These are phyloP conservation scores for Pollicipes pollicipes DNA, from an alignment of 1,140 invertebrate genomes.

Conservation along the genomic window DNA sequence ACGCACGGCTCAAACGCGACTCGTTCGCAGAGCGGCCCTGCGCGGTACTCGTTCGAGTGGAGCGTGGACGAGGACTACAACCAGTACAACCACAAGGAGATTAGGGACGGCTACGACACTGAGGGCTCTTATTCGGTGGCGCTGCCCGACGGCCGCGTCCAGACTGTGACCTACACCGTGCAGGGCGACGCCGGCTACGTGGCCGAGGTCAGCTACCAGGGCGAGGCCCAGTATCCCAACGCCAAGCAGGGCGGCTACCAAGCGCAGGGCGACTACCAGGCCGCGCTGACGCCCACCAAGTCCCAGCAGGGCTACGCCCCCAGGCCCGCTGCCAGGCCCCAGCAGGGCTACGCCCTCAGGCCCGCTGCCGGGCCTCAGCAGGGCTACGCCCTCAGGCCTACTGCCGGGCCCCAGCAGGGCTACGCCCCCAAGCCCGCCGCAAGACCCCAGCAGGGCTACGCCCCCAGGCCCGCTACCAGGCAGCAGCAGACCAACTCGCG, in stretches of 20 bases:
- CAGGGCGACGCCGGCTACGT: slow-evolving; percentile 12
- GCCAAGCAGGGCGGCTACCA: too few relatives aligned
- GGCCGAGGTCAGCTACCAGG: slow-evolving; percentile 13
- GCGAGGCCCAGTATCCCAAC: slow-evolving; percentile 7
- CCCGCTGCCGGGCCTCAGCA: neutral
- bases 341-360: neutral
- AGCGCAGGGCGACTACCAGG: too few relatives aligned
- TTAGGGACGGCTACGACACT: neutral
- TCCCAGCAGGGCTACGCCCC: neutral
- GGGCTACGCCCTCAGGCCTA: neutral
- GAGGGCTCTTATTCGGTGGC: slow-evolving; percentile 2
- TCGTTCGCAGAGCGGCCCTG: neutral
- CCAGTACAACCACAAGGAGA: slow-evolving; percentile 4
- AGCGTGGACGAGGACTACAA: neutral
- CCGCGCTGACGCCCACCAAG: neutral
- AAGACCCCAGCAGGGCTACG: too few relatives aligned
- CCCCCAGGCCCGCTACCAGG: neutral
- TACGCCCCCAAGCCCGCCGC: too few relatives aligned
- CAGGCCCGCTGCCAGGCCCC: too few relatives aligned
- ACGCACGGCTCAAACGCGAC: too few relatives aligned
- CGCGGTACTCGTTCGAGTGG: neutral
- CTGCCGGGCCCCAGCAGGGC: too few relatives aligned
- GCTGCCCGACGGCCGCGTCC: neutral
- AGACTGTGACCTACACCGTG: slow-evolving; percentile 11
- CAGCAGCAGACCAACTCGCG: neutral